A percentile compares a stretch with the other conserved stretches of the same genome.
Evolutionary conservation across 2,797 vertebrate genomes (phyloP).

Genomic region (Coreius guichenoti): DNA sequence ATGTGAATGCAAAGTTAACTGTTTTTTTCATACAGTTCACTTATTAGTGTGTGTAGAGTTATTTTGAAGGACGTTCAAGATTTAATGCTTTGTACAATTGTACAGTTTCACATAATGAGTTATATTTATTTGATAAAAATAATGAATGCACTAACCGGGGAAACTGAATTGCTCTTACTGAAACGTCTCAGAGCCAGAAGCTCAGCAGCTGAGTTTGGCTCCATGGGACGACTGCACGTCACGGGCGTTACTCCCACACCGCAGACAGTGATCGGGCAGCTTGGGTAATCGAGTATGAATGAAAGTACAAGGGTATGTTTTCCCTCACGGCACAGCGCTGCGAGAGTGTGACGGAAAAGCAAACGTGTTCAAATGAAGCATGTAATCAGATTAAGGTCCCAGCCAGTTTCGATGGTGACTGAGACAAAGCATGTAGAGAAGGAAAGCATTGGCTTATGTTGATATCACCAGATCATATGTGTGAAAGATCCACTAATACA

Average conservation of each 20-base stretch:
- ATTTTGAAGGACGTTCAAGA: neutral
- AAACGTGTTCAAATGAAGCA: conserved; percentile 81
- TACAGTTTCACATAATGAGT: neutral
- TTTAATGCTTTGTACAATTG: neutral
- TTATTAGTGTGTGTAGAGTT: neutral
- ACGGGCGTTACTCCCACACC: conserved; percentile 47
- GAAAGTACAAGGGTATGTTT: conserved; percentile 52
- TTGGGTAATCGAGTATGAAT: conserved; percentile 67
- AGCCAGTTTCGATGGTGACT: conserved; percentile 20
- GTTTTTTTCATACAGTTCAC: no score
- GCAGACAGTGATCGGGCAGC: conserved; percentile 64
- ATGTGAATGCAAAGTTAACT: neutral
- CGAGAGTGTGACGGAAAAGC: conserved; percentile 74
- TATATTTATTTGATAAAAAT: neutral
- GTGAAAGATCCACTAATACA: neutral
- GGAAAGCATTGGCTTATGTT: conserved; percentile 26
- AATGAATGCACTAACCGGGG: neutral
- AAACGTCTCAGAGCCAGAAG: conserved; percentile 1
- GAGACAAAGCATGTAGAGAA: neutral
- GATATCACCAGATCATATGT: conserved; percentile 16
- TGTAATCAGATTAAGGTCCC: conserved; percentile 79
- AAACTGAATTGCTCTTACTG: neutral
- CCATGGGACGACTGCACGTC: conserved; percentile 20
- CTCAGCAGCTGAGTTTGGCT: neutral
- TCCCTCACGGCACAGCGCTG: conserved; percentile 59